Evolutionary conservation across 2,113 vertebrate species (phyloP).

Genomic region (Rhagologus leucostigma): DNA sequence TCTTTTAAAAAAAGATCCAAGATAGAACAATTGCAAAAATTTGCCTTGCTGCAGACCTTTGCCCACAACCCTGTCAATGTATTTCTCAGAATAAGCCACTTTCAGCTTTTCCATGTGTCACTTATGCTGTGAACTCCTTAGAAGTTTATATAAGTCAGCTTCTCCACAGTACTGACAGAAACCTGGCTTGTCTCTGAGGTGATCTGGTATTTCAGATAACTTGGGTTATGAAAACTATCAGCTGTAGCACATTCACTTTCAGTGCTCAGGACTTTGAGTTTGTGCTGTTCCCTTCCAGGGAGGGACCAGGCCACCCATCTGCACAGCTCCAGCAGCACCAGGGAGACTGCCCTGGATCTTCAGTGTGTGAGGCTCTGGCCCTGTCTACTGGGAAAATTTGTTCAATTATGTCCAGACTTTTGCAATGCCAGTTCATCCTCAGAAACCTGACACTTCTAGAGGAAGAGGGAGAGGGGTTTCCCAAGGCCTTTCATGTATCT

Average conservation of each 20-base stretch:
- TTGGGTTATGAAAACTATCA: not conserved
- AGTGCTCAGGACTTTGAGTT: not conserved
- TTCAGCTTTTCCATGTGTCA: not conserved
- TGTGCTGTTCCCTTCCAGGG: not conserved
- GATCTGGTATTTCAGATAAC: not conserved
- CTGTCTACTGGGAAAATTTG: not conserved
- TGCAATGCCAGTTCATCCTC: not conserved
- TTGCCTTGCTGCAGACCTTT: not conserved
- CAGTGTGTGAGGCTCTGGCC: not conserved
- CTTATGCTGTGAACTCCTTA: not conserved
- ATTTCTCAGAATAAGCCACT: conserved; percentile 6
- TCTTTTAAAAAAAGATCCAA: not conserved
- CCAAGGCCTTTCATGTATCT: not conserved
- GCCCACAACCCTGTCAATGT: not conserved
- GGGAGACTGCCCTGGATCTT: not conserved
- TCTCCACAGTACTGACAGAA: not conserved
- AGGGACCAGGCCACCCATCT: not conserved
- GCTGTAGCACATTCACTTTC: not conserved
- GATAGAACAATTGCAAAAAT: not conserved
- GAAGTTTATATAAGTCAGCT: not conserved
- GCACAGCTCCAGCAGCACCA: not conserved
- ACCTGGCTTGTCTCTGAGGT: not conserved
- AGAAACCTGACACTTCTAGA: not conserved
- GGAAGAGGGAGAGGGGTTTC: not conserved
- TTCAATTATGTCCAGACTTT: not conserved